A percentile compares a stretch with the other conserved stretches of the same genome.
Evolutionary conservation across 2,797 vertebrate species (phyloP).

Genomic region (Oophaga sylvatica): DNA sequence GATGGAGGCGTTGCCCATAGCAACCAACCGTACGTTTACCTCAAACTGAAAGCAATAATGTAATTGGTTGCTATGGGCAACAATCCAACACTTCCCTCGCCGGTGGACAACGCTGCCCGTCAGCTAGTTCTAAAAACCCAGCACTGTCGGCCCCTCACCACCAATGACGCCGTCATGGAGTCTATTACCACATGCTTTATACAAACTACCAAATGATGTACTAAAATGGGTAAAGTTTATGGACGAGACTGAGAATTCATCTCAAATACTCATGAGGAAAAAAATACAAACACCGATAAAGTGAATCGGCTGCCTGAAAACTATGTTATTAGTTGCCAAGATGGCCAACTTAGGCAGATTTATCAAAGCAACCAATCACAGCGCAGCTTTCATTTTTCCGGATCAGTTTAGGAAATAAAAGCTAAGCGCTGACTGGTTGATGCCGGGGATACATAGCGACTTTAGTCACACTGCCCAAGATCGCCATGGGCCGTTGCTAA

Average conservation of each 20-base stretch:
- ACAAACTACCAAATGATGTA: background rate
- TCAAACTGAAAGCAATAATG: background rate
- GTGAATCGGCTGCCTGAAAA: background rate
- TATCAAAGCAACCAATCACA: too few species aligned
- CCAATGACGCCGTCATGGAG: background rate
- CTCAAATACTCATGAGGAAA: background rate
- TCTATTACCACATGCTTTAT: background rate
- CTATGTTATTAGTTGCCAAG: background rate
- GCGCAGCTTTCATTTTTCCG: too few species aligned
- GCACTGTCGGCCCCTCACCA: background rate
- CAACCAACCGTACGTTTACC: background rate
- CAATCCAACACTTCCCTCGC: too few species aligned
- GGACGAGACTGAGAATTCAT: background rate
- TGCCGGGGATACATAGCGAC: too few species aligned
- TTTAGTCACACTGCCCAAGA: too few species aligned
- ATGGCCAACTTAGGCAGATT: background rate
- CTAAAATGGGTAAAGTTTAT: background rate
- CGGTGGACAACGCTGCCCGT: too few species aligned
- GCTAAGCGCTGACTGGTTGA: too few species aligned
- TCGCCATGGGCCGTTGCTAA: too few species aligned
- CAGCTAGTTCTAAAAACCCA: background rate
- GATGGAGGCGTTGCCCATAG: background rate
- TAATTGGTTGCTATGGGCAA: too few species aligned
- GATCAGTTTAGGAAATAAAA: too few species aligned
- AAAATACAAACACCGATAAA: background rate